Percentiles rank a stretch among this genome's conserved stretches.
phyloP scores from a whole-genome alignment of 2,888 invertebrate species.

The Platerodrilus igneus region DNA sequence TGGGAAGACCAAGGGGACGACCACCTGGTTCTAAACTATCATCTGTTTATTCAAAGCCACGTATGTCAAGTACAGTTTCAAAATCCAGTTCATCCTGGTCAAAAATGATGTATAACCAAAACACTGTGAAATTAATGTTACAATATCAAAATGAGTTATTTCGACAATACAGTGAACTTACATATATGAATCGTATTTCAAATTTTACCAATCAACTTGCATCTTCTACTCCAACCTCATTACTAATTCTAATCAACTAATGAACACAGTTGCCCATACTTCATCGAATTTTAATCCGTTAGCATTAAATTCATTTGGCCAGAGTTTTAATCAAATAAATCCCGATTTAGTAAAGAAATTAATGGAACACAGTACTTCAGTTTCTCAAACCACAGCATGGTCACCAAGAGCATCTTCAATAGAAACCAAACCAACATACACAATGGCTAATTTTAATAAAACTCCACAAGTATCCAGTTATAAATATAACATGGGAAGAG shows the following conservation, averaged over 20 bases:
- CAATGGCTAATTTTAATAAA: conserved; percentile 12
- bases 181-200: conserved; percentile 22
- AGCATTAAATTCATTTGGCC: conserved; percentile 25
- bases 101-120: conserved; percentile 36
- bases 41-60: conserved; percentile 34
- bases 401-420: not conserved
- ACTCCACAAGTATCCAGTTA: conserved; percentile 10
- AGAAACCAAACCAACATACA: conserved; percentile 11
- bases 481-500: conserved; percentile 25
- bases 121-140: conserved; percentile 41
- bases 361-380: conserved; percentile 10
- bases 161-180: conserved; percentile 43
- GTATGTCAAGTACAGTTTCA: conserved; percentile 34
- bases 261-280: conserved; percentile 30
- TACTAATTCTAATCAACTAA: conserved; percentile 25
- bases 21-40: conserved; percentile 47
- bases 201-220: conserved; percentile 7
- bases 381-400: not conserved
- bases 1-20: conserved; percentile 51
- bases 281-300: conserved; percentile 25
- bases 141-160: conserved; percentile 47
- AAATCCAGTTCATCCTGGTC: conserved; percentile 33
- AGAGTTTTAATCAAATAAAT: conserved; percentile 26
- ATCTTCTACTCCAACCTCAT: conserved; percentile 7
- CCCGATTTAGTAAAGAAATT: conserved; percentile 29